Evolutionary conservation across 2,113 vertebrate species (phyloP).

Genomic region (Xiphias gladius): DNA sequence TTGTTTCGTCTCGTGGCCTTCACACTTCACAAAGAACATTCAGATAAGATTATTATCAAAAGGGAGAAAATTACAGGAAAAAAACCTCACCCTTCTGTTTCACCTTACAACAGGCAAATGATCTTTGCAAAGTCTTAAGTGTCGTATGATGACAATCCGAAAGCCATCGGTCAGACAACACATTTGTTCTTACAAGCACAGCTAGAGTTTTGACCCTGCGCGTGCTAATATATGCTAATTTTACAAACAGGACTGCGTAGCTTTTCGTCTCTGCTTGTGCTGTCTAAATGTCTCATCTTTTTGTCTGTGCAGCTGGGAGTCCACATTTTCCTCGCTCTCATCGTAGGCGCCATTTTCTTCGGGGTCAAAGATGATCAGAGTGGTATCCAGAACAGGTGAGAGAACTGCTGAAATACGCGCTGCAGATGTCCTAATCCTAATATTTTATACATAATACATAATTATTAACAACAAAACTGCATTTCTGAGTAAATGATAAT

Average conservation of each 20-base stretch:
- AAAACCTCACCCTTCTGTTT: no score
- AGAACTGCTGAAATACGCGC: neutral
- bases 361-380: constrained; percentile 82
- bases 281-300: constrained; percentile 27
- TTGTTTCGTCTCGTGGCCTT: neutral
- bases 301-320: constrained; percentile 83
- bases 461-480: neutral
- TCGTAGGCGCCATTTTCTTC: constrained; percentile 92
- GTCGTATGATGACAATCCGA: no score
- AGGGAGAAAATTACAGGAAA: no score
- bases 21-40: no score
- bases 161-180: no score
- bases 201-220: no score
- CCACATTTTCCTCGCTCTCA: constrained; percentile 86
- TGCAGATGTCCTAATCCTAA: neutral
- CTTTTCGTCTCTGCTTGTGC: neutral
- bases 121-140: no score
- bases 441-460: neutral
- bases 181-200: no score
- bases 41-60: no score
- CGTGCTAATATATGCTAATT: neutral
- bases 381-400: constrained; percentile 94
- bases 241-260: neutral
- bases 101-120: no score
- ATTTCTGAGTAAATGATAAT: neutral